Evolutionary conservation across 2,888 invertebrate genomes (phyloP), one percentile per base, ranked within the genome.

Genomic region (Cephus runcator): DNA sequence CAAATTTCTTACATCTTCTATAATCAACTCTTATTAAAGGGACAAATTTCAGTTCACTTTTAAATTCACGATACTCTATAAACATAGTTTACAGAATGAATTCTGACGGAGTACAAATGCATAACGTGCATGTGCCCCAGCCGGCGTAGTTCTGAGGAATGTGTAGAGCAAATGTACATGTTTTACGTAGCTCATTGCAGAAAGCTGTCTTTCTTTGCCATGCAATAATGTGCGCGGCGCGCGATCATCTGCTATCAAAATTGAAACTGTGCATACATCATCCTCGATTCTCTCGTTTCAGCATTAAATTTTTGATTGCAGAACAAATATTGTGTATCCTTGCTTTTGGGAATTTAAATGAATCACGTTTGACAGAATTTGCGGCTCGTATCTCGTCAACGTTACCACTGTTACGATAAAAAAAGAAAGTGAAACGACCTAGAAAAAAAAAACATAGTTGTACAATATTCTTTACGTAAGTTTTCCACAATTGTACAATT

Each of bases 71-170:
- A 56, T 56, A 23, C 23, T 56, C 23, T 56, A 56, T 9, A 9
- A 56, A 15, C 1, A 56, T 56, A 23, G 9, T 23, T 56, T 56
- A 56, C 23, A 56, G 56, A 56, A 56, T 23, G 15, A 23, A 56
- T 80, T 69, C 82, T 79, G 79, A 80, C 78, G 77, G 76, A 79
- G 83, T 86, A 85, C 81, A 84, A 86, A 86, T 85, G 85, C 83
- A 84, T 86, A 68, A 83, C 80, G 81, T 83, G 81, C 81, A 83
- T 85, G 87, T 84, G 83, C 81, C 82, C 84, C 83, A 86, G 87
- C 86, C 85, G 85, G 87, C 83, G 85, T 83, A 86, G 88, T 87
- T 90, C 87, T 83, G 81, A 87, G 87, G 89, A 90, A 88, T 89
- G 85, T 86, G 82, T 85, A 74, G 77, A 80, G 77, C 79, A 75